These are phyloP conservation scores for Sussaba pulchella DNA, from an alignment of 2,888 invertebrate species.

Conservation along the genomic window DNA sequence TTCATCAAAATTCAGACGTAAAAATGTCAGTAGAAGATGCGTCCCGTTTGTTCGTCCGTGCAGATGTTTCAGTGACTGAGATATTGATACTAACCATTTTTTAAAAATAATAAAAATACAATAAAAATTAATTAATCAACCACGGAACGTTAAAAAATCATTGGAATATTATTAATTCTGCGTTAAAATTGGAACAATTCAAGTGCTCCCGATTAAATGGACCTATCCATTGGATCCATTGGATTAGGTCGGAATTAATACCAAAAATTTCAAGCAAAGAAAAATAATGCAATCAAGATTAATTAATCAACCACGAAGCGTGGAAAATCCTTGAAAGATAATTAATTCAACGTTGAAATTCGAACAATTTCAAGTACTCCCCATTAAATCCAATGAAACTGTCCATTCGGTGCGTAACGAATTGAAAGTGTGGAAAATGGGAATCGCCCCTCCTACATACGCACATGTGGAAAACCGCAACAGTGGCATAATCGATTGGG, in stretches of 20 bases:
- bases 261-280: neutral
- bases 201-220: neutral
- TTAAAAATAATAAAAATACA: neutral
- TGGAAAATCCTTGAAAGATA: slow-evolving; percentile 21
- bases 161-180: slow-evolving; percentile 16
- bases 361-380: slow-evolving; percentile 26
- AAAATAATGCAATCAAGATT: neutral
- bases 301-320: slow-evolving; percentile 16
- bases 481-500: slow-evolving; percentile 65
- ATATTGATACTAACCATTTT: neutral
- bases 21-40: too few relatives aligned
- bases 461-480: slow-evolving; percentile 41
- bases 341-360: slow-evolving; percentile 7
- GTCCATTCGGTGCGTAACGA: slow-evolving; percentile 6
- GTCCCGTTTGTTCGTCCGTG: too few relatives aligned
- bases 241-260: too few relatives aligned
- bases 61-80: too few relatives aligned
- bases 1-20: too few relatives aligned
- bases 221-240: too few relatives aligned
- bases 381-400: slow-evolving; percentile 28
- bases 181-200: slow-evolving; percentile 31
- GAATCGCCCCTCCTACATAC: neutral
- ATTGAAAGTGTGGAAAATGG: slow-evolving; percentile 26
- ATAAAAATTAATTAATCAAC: slow-evolving; percentile 9
- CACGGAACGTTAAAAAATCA: neutral